A percentile compares a stretch with the other conserved stretches of the same genome.
These are phyloP conservation scores for Mormoops blainvillei DNA, from an alignment of 2,113 vertebrate species.

Conservation along the genomic window DNA sequence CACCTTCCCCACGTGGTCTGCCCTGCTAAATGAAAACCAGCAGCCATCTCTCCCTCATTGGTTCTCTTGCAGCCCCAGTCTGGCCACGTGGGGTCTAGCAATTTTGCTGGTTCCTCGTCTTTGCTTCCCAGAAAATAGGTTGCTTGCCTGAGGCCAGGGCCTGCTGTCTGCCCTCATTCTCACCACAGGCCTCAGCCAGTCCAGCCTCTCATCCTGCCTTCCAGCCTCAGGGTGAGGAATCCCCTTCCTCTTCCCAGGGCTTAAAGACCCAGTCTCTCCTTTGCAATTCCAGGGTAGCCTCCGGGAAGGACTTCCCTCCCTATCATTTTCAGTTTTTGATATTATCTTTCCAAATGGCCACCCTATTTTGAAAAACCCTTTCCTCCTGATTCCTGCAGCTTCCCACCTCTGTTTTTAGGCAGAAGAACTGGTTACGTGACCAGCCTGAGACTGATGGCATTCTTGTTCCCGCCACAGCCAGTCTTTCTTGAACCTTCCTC, in stretches of 20 bases:
- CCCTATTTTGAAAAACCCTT: neutral
- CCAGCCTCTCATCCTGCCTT: neutral
- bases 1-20: neutral
- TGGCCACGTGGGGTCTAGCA: neutral
- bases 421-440: neutral
- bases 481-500: neutral
- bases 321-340: neutral
- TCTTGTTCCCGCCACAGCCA: neutral
- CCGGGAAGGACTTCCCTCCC: neutral
- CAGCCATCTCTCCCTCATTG: neutral
- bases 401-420: neutral
- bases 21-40: neutral
- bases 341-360: neutral
- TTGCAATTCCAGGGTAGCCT: neutral
- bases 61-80: neutral
- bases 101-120: neutral
- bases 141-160: neutral
- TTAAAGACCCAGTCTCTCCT: neutral
- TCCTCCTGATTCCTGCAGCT: neutral
- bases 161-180: neutral
- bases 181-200: neutral
- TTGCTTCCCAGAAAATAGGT: neutral
- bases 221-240: neutral
- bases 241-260: neutral
- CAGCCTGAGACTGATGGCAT: neutral